phyloP scores from a whole-genome alignment of 2,888 invertebrate species.

The Acanthosepion lycidas region DNA sequence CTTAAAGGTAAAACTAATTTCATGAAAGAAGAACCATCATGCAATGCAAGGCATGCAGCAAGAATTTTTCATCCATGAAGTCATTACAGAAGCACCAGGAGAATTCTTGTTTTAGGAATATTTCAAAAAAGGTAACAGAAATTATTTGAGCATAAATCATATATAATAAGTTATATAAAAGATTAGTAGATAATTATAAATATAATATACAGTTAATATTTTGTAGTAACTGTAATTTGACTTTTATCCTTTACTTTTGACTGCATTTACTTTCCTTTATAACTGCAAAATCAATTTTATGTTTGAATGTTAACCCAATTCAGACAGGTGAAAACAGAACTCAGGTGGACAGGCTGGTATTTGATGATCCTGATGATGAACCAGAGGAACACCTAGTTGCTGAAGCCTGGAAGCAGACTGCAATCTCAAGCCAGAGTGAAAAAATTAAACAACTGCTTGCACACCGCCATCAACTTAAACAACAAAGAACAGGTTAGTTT shows the following conservation, averaged over 20 bases:
- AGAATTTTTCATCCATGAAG: too few relatives aligned
- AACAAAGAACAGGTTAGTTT: background rate
- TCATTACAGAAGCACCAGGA: too few relatives aligned
- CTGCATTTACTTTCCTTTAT: background rate
- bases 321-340: background rate
- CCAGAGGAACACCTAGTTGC: background rate
- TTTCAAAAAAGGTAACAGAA: too few relatives aligned
- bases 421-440: background rate
- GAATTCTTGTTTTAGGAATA: too few relatives aligned
- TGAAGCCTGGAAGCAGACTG: background rate
- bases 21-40: too few relatives aligned
- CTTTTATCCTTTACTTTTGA: background rate
- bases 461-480: background rate
- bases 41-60: too few relatives aligned
- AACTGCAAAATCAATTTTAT: background rate
- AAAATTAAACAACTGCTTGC: background rate
- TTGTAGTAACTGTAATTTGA: background rate
- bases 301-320: background rate
- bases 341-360: background rate
- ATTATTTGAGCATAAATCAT: too few relatives aligned
- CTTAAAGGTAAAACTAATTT: too few relatives aligned
- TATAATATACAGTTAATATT: background rate
- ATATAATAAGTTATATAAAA: too few relatives aligned
- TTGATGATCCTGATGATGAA: background rate
- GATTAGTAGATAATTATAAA: too few relatives aligned